phyloP scores from a whole-genome alignment of 1,140 invertebrate genomes.

The Thaumatotibia leucotreta region DNA sequence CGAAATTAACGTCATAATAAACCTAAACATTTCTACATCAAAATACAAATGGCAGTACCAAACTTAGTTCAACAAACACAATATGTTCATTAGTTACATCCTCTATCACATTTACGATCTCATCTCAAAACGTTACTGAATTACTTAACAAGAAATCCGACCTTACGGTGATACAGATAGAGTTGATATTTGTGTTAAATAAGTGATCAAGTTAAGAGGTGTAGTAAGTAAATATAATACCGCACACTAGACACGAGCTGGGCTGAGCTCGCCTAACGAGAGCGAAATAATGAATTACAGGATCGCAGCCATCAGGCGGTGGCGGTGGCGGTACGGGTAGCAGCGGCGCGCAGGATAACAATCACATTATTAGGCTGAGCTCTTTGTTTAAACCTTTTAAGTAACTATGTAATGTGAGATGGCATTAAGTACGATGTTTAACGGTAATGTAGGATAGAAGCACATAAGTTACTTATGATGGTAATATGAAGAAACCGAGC shows the following conservation, averaged over 20 bases:
- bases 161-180: neutral
- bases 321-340: no score
- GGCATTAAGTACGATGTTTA: no score
- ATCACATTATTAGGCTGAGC: neutral
- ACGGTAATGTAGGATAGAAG: no score
- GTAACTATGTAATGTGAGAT: no score
- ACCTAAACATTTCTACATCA: neutral
- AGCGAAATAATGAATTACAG: conserved; percentile 13
- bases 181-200: neutral
- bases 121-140: neutral
- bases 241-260: neutral
- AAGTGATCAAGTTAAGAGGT: neutral
- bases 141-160: neutral
- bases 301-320: neutral
- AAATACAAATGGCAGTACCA: neutral
- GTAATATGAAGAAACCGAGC: no score
- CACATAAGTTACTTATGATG: no score
- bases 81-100: conserved; percentile 10
- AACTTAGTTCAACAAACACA: conserved; percentile 12
- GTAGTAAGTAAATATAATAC: neutral
- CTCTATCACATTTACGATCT: neutral
- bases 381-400: neutral
- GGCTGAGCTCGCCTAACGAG: neutral
- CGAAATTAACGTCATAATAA: neutral
- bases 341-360: neutral